Evolutionary conservation across 1,140 invertebrate species (phyloP).

Genomic region (Heliconius hermathena): DNA sequence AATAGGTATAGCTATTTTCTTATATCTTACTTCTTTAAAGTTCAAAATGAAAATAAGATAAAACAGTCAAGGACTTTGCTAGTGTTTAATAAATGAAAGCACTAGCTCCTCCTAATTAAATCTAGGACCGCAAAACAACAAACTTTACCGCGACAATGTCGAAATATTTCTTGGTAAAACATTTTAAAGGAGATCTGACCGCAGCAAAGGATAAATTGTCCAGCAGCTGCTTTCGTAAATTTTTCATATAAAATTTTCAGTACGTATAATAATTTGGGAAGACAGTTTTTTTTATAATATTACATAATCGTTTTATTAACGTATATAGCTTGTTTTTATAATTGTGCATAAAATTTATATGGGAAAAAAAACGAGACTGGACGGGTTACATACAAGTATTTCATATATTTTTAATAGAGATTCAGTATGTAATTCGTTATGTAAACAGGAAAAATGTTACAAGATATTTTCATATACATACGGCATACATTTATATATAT

Average conservation of each 20-base stretch:
- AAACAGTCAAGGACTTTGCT: not conserved
- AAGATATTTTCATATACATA: constrained; percentile 5
- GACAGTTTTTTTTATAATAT: not conserved
- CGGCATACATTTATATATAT: too few species aligned
- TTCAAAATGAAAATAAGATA: not conserved
- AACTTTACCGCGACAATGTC: not conserved
- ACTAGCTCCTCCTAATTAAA: not conserved
- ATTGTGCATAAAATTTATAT: too few species aligned
- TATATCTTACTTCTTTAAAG: not conserved
- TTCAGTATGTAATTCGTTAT: not conserved
- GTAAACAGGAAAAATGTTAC: not conserved
- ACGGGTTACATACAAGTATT: not conserved
- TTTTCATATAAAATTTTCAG: not conserved
- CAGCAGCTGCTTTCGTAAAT: not conserved
- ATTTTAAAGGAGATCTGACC: not conserved
- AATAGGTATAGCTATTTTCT: not conserved
- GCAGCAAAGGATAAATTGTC: constrained; percentile 10
- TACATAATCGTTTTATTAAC: too few species aligned
- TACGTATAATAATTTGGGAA: not conserved
- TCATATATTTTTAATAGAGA: not conserved
- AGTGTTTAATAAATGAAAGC: not conserved
- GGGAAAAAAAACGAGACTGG: too few species aligned
- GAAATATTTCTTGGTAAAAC: constrained; percentile 9
- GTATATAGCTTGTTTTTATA: too few species aligned
- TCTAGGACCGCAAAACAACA: constrained; percentile 10